Percentiles rank a stretch among this genome's conserved stretches.
Evolutionary conservation across 2,113 vertebrate genomes (phyloP).

Genomic region (Rhodinocichla rosea): DNA sequence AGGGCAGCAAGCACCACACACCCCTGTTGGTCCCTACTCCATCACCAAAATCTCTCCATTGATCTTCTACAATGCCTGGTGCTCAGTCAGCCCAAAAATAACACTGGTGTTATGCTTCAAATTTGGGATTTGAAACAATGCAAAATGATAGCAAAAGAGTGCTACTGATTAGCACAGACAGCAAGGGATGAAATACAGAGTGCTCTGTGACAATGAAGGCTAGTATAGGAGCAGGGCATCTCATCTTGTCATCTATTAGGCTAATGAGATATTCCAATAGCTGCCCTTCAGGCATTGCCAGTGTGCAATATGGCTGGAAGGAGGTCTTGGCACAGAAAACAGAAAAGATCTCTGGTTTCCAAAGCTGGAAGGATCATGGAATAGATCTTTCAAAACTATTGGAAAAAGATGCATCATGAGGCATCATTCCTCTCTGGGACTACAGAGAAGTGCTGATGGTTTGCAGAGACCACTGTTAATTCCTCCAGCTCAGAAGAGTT

Average conservation of each 20-base stretch:
- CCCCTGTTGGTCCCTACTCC: background rate
- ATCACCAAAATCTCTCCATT: background rate
- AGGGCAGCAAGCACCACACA: background rate
- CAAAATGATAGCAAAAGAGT: background rate
- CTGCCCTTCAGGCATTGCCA: background rate
- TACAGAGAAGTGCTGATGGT: background rate
- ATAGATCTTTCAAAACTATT: background rate
- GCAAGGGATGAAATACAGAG: background rate
- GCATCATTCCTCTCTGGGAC: background rate
- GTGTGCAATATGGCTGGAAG: background rate
- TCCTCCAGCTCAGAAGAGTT: background rate
- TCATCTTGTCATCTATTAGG: background rate
- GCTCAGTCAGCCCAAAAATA: conserved; percentile 17
- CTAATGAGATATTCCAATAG: background rate
- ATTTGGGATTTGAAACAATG: conserved; percentile 21
- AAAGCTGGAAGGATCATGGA: background rate
- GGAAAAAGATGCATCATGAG: background rate
- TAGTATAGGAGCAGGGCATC: background rate
- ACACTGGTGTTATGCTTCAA: background rate
- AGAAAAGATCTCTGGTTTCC: background rate
- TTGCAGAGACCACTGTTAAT: background rate
- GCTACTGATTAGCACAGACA: background rate
- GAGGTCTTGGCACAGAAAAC: background rate
- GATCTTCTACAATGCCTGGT: background rate
- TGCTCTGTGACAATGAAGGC: background rate